These are phyloP conservation scores for Hipposideros armiger DNA, from an alignment of 2,113 vertebrate species.

Conservation along the genomic window DNA sequence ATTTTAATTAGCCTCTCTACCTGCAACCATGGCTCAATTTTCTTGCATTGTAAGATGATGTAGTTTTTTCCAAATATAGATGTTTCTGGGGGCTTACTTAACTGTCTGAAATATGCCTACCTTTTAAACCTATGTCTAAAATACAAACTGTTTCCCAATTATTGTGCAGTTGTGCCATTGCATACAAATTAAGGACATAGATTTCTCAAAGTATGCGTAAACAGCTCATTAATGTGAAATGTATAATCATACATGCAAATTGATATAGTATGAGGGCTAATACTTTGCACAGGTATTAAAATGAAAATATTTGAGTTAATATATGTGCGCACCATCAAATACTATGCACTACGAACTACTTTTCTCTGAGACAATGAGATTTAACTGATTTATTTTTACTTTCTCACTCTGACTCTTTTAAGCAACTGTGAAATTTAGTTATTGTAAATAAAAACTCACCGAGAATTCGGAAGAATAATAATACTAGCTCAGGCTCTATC, in stretches of 20 bases:
- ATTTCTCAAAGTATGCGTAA: conserved; percentile 35
- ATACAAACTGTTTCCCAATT: background rate
- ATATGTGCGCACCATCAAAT: background rate
- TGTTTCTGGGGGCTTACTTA: conserved; percentile 11
- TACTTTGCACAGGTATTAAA: background rate
- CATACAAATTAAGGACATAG: background rate
- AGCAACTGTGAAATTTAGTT: background rate
- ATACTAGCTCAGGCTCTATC: background rate
- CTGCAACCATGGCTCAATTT: conserved; percentile 52
- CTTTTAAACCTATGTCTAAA: conserved; percentile 17
- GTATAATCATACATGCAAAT: background rate
- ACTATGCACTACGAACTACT: background rate
- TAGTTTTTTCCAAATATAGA: conserved; percentile 3
- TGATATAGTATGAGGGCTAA: background rate
- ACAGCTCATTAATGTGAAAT: background rate
- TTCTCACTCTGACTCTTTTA: background rate
- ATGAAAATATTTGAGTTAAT: conserved; percentile 24
- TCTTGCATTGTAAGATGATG: background rate
- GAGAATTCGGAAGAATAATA: background rate
- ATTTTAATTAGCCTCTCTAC: conserved; percentile 54
- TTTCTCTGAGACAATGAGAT: background rate
- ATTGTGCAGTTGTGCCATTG: background rate
- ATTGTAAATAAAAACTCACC: background rate
- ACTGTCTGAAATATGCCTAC: background rate
- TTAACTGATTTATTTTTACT: background rate